Conservation (phyloP, 2,888 invertebrate species). For the Oithona nana region DNA sequence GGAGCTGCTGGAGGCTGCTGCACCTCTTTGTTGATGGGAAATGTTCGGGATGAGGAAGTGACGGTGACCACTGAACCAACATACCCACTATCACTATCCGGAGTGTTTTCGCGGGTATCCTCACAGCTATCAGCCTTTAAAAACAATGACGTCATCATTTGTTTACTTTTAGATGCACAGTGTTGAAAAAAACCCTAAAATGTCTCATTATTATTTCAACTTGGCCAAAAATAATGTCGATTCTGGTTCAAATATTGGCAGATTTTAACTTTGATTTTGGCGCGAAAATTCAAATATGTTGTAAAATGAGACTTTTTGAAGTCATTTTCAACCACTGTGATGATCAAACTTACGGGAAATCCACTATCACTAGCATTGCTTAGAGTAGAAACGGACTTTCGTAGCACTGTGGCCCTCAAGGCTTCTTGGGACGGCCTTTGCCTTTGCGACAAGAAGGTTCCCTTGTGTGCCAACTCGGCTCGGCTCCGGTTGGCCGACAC, state of each 20-base stretch:
- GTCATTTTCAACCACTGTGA: too few relatives aligned
- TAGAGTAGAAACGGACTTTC: background rate
- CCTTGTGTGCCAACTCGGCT: conserved; percentile 56
- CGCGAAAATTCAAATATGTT: too few relatives aligned
- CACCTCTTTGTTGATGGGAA: background rate
- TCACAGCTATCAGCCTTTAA: conserved; percentile 9
- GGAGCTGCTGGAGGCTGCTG: background rate
- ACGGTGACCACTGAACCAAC: background rate
- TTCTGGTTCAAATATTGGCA: too few relatives aligned
- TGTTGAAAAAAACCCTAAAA: too few relatives aligned
- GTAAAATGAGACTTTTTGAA: too few relatives aligned
- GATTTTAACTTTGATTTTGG: too few relatives aligned
- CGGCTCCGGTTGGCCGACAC: conserved; percentile 62
- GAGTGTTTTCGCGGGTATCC: conserved; percentile 4
- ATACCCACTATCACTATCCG: conserved; percentile 15
- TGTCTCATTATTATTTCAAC: too few relatives aligned
- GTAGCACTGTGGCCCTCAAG: background rate
- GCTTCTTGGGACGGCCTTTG: conserved; percentile 28
- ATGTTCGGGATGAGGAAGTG: background rate
- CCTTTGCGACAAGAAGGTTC: conserved; percentile 51
- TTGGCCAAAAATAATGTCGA: too few relatives aligned
- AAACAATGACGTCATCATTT: background rate
- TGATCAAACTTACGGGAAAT: background rate
- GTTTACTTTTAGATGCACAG: background rate
- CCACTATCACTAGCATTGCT: background rate